Percentiles rank a stretch among this genome's conserved stretches.
These are phyloP conservation scores for Polyergus mexicanus DNA, from an alignment of 1,140 invertebrate genomes.

Conservation along the genomic window DNA sequence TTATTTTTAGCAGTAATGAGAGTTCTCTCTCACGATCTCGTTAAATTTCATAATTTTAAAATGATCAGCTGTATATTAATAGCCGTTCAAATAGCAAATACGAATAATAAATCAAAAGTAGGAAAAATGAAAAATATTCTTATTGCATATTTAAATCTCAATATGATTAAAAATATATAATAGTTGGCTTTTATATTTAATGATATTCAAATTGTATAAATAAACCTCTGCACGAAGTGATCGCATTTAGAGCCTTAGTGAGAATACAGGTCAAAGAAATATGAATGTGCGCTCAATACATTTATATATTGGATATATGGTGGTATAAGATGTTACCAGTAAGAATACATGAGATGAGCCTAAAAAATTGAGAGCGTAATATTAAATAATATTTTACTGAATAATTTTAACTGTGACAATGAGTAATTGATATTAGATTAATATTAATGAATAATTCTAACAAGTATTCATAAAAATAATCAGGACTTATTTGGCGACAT, in stretches of 20 bases:
- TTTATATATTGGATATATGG: not conserved
- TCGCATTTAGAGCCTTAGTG: conserved; percentile 13
- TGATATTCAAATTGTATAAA: conserved; percentile 47
- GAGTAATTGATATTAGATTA: no score
- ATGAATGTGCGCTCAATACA: conserved; percentile 17
- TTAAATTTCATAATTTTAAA: conserved; percentile 53
- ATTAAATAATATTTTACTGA: not conserved
- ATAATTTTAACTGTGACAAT: not conserved
- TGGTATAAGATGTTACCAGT: conserved; percentile 15
- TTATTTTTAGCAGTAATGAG: conserved; percentile 22
- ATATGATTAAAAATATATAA: not conserved
- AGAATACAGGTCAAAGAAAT: conserved; percentile 45
- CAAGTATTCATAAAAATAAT: conserved; percentile 17
- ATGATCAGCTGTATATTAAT: not conserved
- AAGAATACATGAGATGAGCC: not conserved
- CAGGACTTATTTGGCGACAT: not conserved
- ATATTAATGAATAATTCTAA: not conserved
- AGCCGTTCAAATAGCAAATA: not conserved
- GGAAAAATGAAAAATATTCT: not conserved
- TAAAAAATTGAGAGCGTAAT: not conserved
- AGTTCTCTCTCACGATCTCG: conserved; percentile 20
- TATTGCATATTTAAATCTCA: conserved; percentile 2
- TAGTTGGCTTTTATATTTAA: conserved; percentile 2
- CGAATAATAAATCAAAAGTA: not conserved
- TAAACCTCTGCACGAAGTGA: conserved; percentile 13